Evolutionary conservation across 2,113 vertebrate species (phyloP).

Genomic region (Siniperca chuatsi): DNA sequence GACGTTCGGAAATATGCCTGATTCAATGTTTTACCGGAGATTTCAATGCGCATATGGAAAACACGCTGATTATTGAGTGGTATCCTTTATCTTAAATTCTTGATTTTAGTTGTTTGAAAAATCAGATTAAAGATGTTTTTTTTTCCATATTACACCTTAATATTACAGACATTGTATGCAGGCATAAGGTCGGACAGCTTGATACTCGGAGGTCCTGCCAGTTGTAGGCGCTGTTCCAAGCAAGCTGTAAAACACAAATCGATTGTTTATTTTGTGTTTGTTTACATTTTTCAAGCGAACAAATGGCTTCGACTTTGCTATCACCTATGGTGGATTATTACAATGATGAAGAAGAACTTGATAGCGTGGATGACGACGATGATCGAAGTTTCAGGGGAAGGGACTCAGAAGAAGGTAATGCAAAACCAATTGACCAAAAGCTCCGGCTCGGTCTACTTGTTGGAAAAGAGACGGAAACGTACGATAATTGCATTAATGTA

Average conservation of each 20-base stretch:
- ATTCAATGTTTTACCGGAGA: background rate
- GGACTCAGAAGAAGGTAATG: slow-evolving; percentile 93
- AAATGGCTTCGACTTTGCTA: slow-evolving; percentile 91
- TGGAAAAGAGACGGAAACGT: slow-evolving; percentile 56
- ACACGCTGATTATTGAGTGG: accelerated
- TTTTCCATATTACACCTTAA: accelerated
- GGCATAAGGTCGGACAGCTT: slow-evolving; percentile 60
- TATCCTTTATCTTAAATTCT: accelerated
- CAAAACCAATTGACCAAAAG: slow-evolving; percentile 22
- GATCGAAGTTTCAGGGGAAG: slow-evolving; percentile 94
- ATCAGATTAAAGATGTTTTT: accelerated
- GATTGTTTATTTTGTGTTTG: slow-evolving; percentile 78
- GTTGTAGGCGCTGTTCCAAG: slow-evolving; percentile 78
- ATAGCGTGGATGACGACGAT: slow-evolving; percentile 95
- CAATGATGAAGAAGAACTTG: slow-evolving; percentile 94
- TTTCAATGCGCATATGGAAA: accelerated
- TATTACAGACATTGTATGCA: slow-evolving; percentile 24
- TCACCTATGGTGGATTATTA: slow-evolving; percentile 92
- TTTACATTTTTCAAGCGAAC: slow-evolving; percentile 72
- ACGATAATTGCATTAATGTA: background rate
- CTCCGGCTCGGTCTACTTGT: slow-evolving; percentile 63
- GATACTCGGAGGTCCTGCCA: slow-evolving; percentile 58
- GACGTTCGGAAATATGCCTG: slow-evolving; percentile 40
- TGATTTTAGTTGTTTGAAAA: accelerated
- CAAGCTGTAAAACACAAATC: slow-evolving; percentile 77